Conservation (phyloP, 2,113 vertebrate species). For the Rhinogobius similis region DNA sequence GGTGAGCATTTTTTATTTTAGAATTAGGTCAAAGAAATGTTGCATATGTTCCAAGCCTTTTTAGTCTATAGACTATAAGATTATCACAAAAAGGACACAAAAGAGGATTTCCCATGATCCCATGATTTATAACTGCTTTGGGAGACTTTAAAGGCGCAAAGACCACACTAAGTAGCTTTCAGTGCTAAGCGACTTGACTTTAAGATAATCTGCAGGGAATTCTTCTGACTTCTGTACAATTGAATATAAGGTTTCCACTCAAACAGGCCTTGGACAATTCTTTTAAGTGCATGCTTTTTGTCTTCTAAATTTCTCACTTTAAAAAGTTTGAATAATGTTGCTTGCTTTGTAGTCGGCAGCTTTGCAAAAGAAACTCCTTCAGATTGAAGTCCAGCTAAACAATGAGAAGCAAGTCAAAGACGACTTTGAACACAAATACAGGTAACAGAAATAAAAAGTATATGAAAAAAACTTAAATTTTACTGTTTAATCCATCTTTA, state of each 20-base stretch:
- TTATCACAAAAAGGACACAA: slow-evolving; percentile 48
- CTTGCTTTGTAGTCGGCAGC: slow-evolving; percentile 69
- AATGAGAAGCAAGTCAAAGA: slow-evolving; percentile 91
- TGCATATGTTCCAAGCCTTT: neutral
- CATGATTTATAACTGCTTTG: slow-evolving; percentile 52
- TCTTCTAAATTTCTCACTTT: neutral
- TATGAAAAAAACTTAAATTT: neutral
- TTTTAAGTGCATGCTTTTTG: too few relatives aligned
- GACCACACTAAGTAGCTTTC: slow-evolving; percentile 51
- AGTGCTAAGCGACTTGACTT: slow-evolving; percentile 32
- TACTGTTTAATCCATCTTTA: neutral
- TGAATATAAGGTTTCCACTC: neutral
- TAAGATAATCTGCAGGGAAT: slow-evolving; percentile 31
- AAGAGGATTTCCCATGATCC: slow-evolving; percentile 52
- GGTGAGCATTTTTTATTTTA: slow-evolving; percentile 73
- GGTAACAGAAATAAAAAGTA: slow-evolving; percentile 31
- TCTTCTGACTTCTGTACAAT: slow-evolving; percentile 8
- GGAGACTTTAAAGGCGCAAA: slow-evolving; percentile 41
- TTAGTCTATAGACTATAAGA: slow-evolving; percentile 12
- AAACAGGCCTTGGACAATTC: neutral
- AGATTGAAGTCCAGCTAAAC: slow-evolving; percentile 88
- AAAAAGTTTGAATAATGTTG: neutral
- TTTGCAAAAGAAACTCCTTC: slow-evolving; percentile 88
- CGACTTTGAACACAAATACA: slow-evolving; percentile 88
- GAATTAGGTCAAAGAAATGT: neutral